Evolutionary conservation across 2,888 invertebrate species (phyloP).

Genomic region (Pammene aurita): DNA sequence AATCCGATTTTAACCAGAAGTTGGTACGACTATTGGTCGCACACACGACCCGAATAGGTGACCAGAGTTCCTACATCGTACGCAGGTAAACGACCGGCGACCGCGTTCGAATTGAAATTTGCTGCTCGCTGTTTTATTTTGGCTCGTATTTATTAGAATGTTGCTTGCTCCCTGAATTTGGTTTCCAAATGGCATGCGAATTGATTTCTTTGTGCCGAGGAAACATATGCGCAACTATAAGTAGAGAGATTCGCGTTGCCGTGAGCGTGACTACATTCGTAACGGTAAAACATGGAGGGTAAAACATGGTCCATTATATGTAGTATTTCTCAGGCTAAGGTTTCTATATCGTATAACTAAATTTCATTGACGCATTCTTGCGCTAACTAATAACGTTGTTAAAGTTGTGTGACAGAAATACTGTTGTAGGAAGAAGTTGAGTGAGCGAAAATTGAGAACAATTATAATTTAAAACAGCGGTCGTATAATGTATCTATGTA

Average conservation of each 20-base stretch:
- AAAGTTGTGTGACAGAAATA: no score
- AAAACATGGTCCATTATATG: no score
- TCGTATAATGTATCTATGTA: no score
- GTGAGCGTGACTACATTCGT: background rate
- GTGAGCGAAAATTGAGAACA: no score
- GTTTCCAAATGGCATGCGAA: conserved; percentile 29
- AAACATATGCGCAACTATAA: conserved; percentile 20
- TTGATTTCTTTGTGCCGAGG: conserved; percentile 12
- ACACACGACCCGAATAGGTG: background rate
- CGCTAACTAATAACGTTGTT: no score
- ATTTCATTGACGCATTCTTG: no score
- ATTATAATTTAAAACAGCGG: no score
- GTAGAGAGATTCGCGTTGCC: background rate
- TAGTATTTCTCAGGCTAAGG: no score
- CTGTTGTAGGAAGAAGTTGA: no score
- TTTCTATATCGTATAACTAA: no score
- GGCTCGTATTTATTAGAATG: conserved; percentile 32
- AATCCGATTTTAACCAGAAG: no score
- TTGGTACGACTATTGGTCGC: background rate
- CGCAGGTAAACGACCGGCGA: conserved; percentile 37
- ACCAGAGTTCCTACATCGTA: background rate
- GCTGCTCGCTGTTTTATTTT: conserved; percentile 30
- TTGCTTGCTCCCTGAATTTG: conserved; percentile 29
- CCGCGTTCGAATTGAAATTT: conserved; percentile 34
- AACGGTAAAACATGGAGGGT: background rate